Percentiles rank a stretch among this genome's conserved stretches.
Conservation (phyloP, 1,140 invertebrate genomes). For the Caerostris extrusa region DNA sequence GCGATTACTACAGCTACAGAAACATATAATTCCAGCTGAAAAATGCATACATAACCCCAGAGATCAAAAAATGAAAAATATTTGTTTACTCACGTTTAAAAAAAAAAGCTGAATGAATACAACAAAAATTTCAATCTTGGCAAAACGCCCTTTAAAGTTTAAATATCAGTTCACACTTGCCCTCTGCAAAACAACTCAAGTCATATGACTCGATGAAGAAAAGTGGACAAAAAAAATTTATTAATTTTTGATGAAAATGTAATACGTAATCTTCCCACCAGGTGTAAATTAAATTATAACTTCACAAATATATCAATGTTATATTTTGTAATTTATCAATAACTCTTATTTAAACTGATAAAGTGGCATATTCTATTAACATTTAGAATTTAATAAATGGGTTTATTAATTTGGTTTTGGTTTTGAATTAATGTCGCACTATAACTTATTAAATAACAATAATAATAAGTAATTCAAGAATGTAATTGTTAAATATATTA, state of each 20-base stretch:
- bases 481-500: too few relatives aligned
- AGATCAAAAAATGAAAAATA: not conserved
- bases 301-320: not conserved
- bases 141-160: conserved; percentile 46
- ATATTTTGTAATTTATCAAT: too few relatives aligned
- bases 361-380: too few relatives aligned
- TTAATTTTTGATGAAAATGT: not conserved
- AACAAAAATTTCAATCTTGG: not conserved
- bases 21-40: not conserved
- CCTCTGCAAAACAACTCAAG: conserved; percentile 51
- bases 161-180: conserved; percentile 48
- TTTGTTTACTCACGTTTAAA: not conserved
- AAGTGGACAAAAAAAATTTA: not conserved
- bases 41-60: not conserved
- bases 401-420: too few relatives aligned
- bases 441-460: too few relatives aligned
- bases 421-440: too few relatives aligned
- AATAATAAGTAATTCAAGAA: too few relatives aligned
- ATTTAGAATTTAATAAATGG: too few relatives aligned
- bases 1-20: not conserved
- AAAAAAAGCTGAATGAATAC: not conserved
- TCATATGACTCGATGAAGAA: conserved; percentile 32
- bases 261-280: not conserved
- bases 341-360: too few relatives aligned
- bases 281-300: not conserved